Evolutionary conservation across 2,797 vertebrate genomes (phyloP).

Genomic region (Neosalanx taihuensis): DNA sequence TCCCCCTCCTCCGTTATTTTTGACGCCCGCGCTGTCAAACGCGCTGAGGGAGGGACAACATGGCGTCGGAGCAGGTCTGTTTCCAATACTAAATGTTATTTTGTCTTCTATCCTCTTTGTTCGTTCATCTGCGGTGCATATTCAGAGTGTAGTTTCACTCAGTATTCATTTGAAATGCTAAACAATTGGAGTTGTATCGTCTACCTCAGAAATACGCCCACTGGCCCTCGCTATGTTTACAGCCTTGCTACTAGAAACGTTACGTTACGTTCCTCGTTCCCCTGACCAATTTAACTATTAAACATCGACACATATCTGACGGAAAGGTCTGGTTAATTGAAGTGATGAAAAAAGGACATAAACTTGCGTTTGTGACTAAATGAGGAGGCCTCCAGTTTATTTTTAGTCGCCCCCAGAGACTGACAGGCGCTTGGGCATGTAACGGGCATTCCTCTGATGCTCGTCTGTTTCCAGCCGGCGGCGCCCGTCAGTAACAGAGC

Average conservation of each 20-base stretch:
- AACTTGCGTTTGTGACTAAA: slow-evolving; percentile 20
- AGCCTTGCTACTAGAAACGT: not conserved
- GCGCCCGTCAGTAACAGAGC: not conserved
- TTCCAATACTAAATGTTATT: slow-evolving; percentile 43
- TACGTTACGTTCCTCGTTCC: not conserved
- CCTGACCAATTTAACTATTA: not conserved
- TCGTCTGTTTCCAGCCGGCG: slow-evolving; percentile 1
- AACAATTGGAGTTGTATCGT: not conserved
- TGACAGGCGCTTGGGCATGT: slow-evolving; percentile 47
- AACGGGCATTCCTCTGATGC: slow-evolving; percentile 51
- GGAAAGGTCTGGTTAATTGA: not conserved
- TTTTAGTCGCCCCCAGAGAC: slow-evolving; percentile 67
- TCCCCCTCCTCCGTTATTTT: slow-evolving; percentile 51
- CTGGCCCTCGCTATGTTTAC: not conserved
- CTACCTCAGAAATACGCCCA: not conserved
- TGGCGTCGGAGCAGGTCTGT: slow-evolving; percentile 84
- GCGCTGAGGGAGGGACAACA: slow-evolving; percentile 71
- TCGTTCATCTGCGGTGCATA: not conserved
- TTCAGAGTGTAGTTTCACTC: too few relatives aligned
- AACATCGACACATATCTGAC: not conserved
- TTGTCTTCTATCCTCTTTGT: slow-evolving; percentile 28
- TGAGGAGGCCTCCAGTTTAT: slow-evolving; percentile 63
- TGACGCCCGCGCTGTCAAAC: slow-evolving; percentile 32
- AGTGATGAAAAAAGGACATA: not conserved
- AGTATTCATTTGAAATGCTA: too few relatives aligned